Conservation (phyloP, 2,888 invertebrate species). For the Miltochrista miniata region DNA sequence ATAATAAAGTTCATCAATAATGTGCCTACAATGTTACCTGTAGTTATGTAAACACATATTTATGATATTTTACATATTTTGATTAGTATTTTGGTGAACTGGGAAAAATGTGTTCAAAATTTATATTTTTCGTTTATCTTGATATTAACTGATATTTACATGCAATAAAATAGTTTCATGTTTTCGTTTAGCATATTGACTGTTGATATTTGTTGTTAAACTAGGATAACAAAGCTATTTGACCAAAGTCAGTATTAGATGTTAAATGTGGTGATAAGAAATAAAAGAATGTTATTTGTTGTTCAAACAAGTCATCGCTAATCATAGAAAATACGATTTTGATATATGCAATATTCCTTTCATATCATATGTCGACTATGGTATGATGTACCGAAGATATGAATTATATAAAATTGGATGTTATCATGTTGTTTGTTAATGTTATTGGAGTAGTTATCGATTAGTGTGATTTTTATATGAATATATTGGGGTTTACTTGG, state of each 20-base stretch:
- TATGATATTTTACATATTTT: conserved; percentile 60
- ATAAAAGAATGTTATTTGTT: conserved; percentile 64
- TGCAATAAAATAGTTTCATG: conserved; percentile 72
- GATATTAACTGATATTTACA: conserved; percentile 80
- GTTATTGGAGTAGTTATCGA: conserved; percentile 78
- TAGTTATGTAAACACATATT: conserved; percentile 68
- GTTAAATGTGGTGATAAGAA: conserved; percentile 70
- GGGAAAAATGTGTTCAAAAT: conserved; percentile 80
- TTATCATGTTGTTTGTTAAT: conserved; percentile 81
- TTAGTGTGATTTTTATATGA: conserved; percentile 84
- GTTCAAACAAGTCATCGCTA: conserved; percentile 69
- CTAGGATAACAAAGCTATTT: conserved; percentile 83
- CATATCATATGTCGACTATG: conserved; percentile 65
- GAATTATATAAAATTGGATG: conserved; percentile 63
- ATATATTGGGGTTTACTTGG: conserved; percentile 83
- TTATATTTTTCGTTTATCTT: conserved; percentile 56
- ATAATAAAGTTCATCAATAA: conserved; percentile 76
- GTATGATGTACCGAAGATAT: conserved; percentile 66
- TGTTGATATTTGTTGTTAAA: conserved; percentile 81
- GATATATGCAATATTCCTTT: conserved; percentile 71
- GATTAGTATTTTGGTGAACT: conserved; percentile 64
- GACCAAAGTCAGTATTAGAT: conserved; percentile 84
- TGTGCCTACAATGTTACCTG: conserved; percentile 84
- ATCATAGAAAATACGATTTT: conserved; percentile 57
- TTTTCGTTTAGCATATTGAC: conserved; percentile 76